A percentile compares a stretch with the other conserved stretches of the same genome.
Conservation (phyloP, 2,113 vertebrate species). For the Arothron firmamentum region DNA sequence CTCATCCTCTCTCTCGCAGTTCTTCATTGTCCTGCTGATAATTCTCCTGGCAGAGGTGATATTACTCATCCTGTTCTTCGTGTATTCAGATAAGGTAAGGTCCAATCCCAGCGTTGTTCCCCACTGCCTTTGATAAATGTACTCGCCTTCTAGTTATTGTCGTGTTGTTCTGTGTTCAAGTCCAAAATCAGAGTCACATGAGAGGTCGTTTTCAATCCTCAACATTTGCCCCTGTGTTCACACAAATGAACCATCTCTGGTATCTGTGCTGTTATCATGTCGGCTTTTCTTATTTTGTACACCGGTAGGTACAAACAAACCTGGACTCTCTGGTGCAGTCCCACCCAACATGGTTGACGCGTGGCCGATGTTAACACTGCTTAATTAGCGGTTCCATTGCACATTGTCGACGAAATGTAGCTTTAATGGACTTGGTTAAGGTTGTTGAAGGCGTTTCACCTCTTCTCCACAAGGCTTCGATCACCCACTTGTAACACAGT, state of each 20-base stretch:
- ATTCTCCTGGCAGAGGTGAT: constrained; percentile 95
- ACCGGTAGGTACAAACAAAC: not conserved
- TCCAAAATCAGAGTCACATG: no score
- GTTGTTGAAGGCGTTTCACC: no score
- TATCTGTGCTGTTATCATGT: no score
- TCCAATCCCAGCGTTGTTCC: not conserved
- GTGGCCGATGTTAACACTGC: no score
- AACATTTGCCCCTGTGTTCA: not conserved
- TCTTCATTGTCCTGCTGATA: constrained; percentile 93
- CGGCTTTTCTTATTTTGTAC: not conserved
- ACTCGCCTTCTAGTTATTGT: not conserved
- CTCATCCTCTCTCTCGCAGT: constrained; percentile 74
- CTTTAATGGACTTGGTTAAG: no score
- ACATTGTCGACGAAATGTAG: no score
- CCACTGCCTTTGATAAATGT: not conserved
- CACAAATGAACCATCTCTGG: not conserved
- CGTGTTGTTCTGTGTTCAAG: not conserved
- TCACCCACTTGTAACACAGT: no score
- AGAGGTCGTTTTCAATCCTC: not conserved
- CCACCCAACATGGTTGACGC: no score
- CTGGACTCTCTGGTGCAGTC: no score
- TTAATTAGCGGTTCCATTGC: no score
- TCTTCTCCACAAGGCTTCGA: no score
- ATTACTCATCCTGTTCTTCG: constrained; percentile 92
- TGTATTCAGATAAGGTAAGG: constrained; percentile 96